These are phyloP conservation scores for Neodiprion lecontei DNA, from an alignment of 1,140 invertebrate species.

Conservation along the genomic window DNA sequence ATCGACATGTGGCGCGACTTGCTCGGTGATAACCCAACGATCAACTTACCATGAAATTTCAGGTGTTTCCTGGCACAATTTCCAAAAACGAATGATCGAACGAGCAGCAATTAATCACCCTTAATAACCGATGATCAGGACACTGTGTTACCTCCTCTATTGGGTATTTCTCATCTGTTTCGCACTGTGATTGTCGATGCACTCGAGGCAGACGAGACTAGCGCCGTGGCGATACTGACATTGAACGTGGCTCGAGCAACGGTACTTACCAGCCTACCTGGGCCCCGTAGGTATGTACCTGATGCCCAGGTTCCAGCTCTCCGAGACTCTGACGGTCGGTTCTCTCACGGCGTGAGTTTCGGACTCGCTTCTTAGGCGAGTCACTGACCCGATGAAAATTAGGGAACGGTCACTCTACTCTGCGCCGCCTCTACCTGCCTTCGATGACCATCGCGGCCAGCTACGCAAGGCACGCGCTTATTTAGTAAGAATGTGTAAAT, in stretches of 20 bases:
- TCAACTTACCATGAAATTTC: no score
- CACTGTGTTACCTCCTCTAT: no score
- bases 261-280: constrained; percentile 51
- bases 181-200: constrained; percentile 24
- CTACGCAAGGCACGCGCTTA: background rate
- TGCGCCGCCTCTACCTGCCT: background rate
- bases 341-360: constrained; percentile 11
- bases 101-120: no score
- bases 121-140: no score
- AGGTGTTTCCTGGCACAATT: no score
- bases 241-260: constrained; percentile 45
- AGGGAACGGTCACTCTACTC: constrained; percentile 5
- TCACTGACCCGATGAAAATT: constrained; percentile 25
- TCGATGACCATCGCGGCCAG: background rate
- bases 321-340: background rate
- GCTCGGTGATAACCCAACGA: no score
- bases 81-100: no score
- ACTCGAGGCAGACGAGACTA: constrained; percentile 43
- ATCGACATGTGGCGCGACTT: no score
- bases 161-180: no score
- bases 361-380: constrained; percentile 19
- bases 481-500: background rate
- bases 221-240: constrained; percentile 48
- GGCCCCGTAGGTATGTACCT: background rate
- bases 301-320: background rate